Evolutionary conservation across 2,888 invertebrate genomes (phyloP), one percentile per base, ranked within the genome.

Genomic region (Eumacrocentrus americanus): DNA sequence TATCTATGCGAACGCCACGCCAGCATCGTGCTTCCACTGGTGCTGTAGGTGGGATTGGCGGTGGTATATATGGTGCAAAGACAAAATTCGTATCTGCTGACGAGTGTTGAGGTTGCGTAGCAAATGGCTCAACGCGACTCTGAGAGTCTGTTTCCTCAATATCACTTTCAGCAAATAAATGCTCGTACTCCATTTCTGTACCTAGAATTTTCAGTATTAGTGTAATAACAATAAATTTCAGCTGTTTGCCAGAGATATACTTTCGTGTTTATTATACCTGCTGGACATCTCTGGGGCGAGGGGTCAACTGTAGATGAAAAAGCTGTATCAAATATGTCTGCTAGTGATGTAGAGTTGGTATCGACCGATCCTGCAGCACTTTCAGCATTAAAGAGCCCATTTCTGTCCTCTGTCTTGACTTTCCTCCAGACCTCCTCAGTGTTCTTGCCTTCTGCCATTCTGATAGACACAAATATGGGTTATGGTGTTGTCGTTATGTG

Each of bases 111-210:
- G 71, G 50, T 50, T 67, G 68, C 64, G 69, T 69, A 51, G 72
- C 58, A 64, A 72, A 74, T 54, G 70, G 61, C 50, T 70, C 68
- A 46, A 72, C 65, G 38, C 66, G 65, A 58, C 75, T 67, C 40
- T 76, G 72, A 51, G 80, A 75, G 55, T 82, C 81, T 34, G 78
- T 84, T 63, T 87, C 83, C 68, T 88, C 87, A 68, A 86, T 85
- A 75, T 87, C 88, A 78, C 87, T 87, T 70, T 86, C 87, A 57
- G 87, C 87, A 80, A 88, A 88, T 60, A 88, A 79, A 65, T 86
- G 85, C 64, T 87, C 87, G 78, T 84, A 86, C 67, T 88, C 87
- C 85, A 87, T 87, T 73, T 87, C 86, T 69, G 85, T 87, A 83
- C 83, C 70, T 85, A 79, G 63, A 69, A 46, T 50, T 47, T 63